Conservation (phyloP, 2,797 vertebrate species). For the Amphiprion clarkii region DNA sequence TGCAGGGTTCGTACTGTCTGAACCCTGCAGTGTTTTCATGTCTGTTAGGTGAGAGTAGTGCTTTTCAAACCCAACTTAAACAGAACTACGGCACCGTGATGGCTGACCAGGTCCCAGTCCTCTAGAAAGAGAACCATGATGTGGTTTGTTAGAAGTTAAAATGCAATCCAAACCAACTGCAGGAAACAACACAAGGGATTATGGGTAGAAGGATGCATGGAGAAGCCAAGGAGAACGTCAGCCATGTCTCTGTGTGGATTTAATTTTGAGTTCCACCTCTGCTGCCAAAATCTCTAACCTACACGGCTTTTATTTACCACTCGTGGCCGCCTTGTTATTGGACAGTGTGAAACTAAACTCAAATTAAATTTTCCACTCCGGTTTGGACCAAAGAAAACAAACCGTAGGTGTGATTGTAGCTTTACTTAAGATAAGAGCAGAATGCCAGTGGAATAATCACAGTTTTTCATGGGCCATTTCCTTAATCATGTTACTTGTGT, state of each 20-base stretch:
- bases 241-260: slow-evolving; percentile 46
- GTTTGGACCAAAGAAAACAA: slow-evolving; percentile 74
- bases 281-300: slow-evolving; percentile 56
- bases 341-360: slow-evolving; percentile 60
- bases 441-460: slow-evolving; percentile 54
- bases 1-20: background rate
- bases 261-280: slow-evolving; percentile 50
- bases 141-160: slow-evolving; percentile 59
- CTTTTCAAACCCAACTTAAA: slow-evolving; percentile 16
- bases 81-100: slow-evolving; percentile 12
- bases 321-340: slow-evolving; percentile 55
- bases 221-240: slow-evolving; percentile 47
- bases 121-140: slow-evolving; percentile 27
- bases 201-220: slow-evolving; percentile 39
- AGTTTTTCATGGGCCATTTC: slow-evolving; percentile 68
- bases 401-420: slow-evolving; percentile 72
- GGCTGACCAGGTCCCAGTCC: slow-evolving; percentile 18
- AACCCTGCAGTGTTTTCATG: background rate
- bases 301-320: slow-evolving; percentile 63
- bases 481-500: slow-evolving; percentile 62
- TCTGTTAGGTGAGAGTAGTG: slow-evolving; percentile 8
- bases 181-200: slow-evolving; percentile 50
- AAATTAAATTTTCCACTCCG: slow-evolving; percentile 66
- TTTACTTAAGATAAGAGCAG: slow-evolving; percentile 63
- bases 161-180: slow-evolving; percentile 49